Evolutionary conservation across 2,113 vertebrate species (phyloP).

Genomic region (Megalops atlanticus): DNA sequence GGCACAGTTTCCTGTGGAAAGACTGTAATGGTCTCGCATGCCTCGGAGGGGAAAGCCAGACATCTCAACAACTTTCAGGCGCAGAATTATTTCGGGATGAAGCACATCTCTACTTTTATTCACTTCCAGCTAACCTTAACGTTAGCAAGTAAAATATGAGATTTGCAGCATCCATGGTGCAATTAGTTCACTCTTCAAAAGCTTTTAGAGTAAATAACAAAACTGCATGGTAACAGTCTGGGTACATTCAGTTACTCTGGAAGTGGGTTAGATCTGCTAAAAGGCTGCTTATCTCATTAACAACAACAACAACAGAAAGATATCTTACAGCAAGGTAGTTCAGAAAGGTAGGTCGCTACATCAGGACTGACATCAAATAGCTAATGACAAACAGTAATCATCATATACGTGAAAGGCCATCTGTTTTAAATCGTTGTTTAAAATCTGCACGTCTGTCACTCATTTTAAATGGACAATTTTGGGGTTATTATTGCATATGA

Average conservation of each 20-base stretch:
- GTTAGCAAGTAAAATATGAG: background rate
- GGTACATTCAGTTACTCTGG: no score
- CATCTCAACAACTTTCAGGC: constrained; percentile 8
- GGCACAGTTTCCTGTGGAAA: constrained; percentile 14
- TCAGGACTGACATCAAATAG: background rate
- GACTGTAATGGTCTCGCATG: background rate
- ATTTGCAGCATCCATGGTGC: background rate
- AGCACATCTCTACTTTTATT: background rate
- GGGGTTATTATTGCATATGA: background rate
- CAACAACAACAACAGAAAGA: background rate
- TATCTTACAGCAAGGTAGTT: background rate
- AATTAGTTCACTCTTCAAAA: background rate
- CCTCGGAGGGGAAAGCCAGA: constrained; percentile 12
- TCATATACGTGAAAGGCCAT: background rate
- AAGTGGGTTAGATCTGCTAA: background rate
- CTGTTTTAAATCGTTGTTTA: background rate
- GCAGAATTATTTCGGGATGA: background rate
- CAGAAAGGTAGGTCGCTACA: background rate
- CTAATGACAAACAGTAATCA: background rate
- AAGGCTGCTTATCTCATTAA: background rate
- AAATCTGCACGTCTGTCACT: background rate
- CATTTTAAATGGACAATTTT: background rate
- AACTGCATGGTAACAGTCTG: no score
- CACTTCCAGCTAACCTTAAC: background rate
- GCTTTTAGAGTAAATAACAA: no score